Percentiles rank a stretch among this genome's conserved stretches.
These are phyloP conservation scores for Hiodon alosoides DNA, from an alignment of 2,113 vertebrate genomes.

Conservation along the genomic window DNA sequence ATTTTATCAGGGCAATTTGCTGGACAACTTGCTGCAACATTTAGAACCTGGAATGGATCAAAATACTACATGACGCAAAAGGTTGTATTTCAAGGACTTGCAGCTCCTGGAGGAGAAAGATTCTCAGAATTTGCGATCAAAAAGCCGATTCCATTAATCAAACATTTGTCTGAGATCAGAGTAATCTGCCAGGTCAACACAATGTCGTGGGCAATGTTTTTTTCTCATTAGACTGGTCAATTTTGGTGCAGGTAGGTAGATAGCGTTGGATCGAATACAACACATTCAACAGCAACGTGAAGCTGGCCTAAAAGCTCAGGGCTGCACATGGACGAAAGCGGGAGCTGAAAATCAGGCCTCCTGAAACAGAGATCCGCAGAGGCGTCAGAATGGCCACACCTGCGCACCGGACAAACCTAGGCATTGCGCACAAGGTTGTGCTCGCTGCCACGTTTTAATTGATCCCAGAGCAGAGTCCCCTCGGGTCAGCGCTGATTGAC, in stretches of 20 bases:
- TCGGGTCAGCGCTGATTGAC: background rate
- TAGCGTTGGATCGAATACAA: too few relatives aligned
- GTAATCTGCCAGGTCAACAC: background rate
- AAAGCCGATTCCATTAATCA: slow-evolving; percentile 1
- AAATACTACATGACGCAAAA: background rate
- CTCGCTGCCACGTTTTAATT: slow-evolving; percentile 1
- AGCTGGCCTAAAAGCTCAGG: background rate
- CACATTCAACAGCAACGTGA: background rate
- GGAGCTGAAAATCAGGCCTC: background rate
- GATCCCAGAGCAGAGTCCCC: background rate
- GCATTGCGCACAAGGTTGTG: background rate
- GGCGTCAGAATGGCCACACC: background rate
- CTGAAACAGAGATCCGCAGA: background rate
- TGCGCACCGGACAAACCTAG: background rate
- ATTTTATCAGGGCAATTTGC: background rate
- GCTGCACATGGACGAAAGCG: background rate
- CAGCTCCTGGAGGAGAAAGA: too few relatives aligned
- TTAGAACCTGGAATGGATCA: slow-evolving; percentile 2
- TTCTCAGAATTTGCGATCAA: too few relatives aligned
- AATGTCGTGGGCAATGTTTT: background rate
- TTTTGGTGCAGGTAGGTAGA: background rate
- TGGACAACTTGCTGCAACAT: background rate
- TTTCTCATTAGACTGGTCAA: background rate
- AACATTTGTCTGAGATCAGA: background rate
- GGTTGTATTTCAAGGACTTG: background rate